Percentiles rank a stretch among this genome's conserved stretches.
phyloP scores from a whole-genome alignment of 1,140 invertebrate genomes.

The Dufourea novaeangliae region DNA sequence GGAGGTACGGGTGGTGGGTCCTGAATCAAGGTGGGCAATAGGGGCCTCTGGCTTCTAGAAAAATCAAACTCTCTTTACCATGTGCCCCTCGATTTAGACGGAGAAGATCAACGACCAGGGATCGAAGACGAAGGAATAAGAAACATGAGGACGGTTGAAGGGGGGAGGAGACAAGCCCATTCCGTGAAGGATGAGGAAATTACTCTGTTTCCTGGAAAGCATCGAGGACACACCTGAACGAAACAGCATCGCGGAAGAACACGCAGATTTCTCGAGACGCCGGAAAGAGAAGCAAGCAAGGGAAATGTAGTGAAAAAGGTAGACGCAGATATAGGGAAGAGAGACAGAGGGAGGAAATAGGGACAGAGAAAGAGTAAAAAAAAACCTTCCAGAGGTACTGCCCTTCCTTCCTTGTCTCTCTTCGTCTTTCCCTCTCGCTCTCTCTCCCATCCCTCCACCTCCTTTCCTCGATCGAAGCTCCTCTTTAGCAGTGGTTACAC shows the following conservation, averaged over 20 bases:
- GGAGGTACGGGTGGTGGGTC: no score
- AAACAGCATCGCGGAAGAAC: constrained; percentile 74
- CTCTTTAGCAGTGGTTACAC: constrained; percentile 66
- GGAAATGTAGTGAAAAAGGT: constrained; percentile 42
- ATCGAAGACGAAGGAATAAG: constrained; percentile 6
- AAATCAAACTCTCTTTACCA: constrained; percentile 26
- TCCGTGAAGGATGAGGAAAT: constrained; percentile 18
- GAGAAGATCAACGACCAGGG: not conserved
- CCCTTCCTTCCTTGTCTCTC: constrained; percentile 44
- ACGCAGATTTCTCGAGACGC: constrained; percentile 31
- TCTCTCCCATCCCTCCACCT: constrained; percentile 24
- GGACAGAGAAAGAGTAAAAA: constrained; percentile 8
- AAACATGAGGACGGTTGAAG: constrained; percentile 13
- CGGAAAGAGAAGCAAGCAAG: constrained; percentile 54
- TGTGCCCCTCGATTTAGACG: not conserved
- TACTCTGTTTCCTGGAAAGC: constrained; percentile 49
- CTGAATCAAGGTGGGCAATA: no score
- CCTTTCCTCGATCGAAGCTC: constrained; percentile 72
- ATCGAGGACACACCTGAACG: constrained; percentile 70
- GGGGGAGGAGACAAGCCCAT: constrained; percentile 28
- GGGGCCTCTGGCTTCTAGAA: not conserved
- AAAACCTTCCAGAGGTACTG: constrained; percentile 29
- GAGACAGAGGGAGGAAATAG: constrained; percentile 10
- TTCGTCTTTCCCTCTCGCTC: constrained; percentile 28
- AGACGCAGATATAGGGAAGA: constrained; percentile 36